A percentile compares a stretch with the other conserved stretches of the same genome.
phyloP scores from a whole-genome alignment of 92 coral and sea anemone species.

The Epizoanthus ramosus region DNA sequence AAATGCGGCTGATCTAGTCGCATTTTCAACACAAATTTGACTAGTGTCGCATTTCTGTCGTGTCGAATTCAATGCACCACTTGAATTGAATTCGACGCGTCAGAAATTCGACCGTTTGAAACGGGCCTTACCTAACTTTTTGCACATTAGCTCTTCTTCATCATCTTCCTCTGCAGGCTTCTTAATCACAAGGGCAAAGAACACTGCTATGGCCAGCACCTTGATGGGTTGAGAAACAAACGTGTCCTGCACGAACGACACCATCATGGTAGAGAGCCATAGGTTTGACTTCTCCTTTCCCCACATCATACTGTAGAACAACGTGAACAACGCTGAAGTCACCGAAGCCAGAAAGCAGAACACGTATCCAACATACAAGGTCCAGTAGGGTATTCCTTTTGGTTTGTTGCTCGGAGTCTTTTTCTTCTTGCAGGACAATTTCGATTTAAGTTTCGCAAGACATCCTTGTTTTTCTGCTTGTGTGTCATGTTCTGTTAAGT shows the following conservation, averaged over 20 bases:
- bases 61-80: no score
- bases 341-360: conserved; percentile 57
- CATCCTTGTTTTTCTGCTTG: conserved; percentile 6
- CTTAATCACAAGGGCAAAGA: conserved; percentile 62
- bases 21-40: no score
- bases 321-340: conserved; percentile 55
- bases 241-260: conserved; percentile 73
- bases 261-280: conserved; percentile 66
- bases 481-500: conserved; percentile 12
- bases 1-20: no score
- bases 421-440: neutral
- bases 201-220: conserved; percentile 56
- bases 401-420: neutral
- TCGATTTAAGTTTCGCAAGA: conserved; percentile 5
- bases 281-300: conserved; percentile 70
- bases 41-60: no score
- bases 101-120: neutral
- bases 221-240: conserved; percentile 75
- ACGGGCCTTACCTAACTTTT: conserved; percentile 20
- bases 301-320: conserved; percentile 91
- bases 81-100: no score
- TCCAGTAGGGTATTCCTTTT: conserved; percentile 64
- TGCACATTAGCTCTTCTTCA: conserved; percentile 6
- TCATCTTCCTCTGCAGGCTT: conserved; percentile 59
- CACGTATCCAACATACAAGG: conserved; percentile 64